Conservation (phyloP, 2,797 vertebrate genomes). For the Pseudocheirus occidentalis region DNA sequence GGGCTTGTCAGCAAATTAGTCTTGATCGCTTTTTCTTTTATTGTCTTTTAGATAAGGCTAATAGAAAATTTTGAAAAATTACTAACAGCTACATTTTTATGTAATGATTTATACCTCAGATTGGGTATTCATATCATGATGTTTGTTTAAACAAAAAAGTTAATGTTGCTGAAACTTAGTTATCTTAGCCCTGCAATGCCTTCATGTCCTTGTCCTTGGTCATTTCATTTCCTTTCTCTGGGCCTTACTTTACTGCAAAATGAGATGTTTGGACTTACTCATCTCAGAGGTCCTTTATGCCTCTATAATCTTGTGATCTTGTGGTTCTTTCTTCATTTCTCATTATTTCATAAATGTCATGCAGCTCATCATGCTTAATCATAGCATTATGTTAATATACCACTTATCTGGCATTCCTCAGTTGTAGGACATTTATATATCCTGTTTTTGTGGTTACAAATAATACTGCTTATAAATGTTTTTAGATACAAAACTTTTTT, state of each 20-base stretch:
- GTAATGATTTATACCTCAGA: not conserved
- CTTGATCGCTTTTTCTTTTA: not conserved
- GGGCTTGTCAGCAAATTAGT: not conserved
- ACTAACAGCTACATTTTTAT: not conserved
- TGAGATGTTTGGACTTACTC: not conserved
- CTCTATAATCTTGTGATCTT: not conserved
- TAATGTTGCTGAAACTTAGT: not conserved
- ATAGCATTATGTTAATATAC: not conserved
- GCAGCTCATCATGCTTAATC: not conserved
- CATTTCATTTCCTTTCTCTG: not conserved
- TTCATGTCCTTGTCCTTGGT: not conserved
- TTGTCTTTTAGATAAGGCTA: not conserved
- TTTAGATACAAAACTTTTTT: not conserved
- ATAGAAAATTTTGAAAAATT: not conserved
- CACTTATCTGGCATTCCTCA: not conserved
- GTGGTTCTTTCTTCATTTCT: not conserved
- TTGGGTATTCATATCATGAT: not conserved
- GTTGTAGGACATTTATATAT: not conserved
- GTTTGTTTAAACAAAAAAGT: not conserved
- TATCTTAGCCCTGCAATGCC: not conserved
- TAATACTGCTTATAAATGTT: not conserved
- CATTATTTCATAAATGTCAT: not conserved
- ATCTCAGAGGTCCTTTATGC: not conserved
- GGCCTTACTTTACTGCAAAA: not conserved
- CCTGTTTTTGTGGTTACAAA: not conserved